A percentile compares a stretch with the other conserved stretches of the same genome.
Evolutionary conservation across 2,797 vertebrate species (phyloP).

Genomic region (Forpus xanthops): DNA sequence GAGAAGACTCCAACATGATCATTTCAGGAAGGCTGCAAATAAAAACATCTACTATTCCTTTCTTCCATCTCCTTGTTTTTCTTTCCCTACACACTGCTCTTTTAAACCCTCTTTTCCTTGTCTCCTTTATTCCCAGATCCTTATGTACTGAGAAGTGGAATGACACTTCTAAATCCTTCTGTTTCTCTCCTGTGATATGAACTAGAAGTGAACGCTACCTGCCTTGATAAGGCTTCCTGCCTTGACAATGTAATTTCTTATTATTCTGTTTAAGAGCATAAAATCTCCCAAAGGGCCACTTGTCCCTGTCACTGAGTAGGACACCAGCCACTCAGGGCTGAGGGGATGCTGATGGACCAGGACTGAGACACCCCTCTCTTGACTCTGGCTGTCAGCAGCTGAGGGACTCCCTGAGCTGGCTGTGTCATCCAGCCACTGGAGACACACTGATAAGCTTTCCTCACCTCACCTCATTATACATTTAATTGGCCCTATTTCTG

Average conservation of each 20-base stretch:
- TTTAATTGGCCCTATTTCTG: neutral
- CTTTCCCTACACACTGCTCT: neutral
- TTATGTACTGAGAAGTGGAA: neutral
- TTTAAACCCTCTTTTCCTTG: neutral
- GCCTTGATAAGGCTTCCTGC: neutral
- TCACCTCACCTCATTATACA: neutral
- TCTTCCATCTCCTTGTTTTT: neutral
- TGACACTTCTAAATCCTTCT: neutral
- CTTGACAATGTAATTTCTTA: neutral
- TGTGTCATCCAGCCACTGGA: neutral
- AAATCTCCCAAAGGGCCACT: neutral
- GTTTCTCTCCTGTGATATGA: neutral
- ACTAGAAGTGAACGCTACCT: neutral
- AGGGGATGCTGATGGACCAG: neutral
- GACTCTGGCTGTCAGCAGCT: constrained; percentile 17
- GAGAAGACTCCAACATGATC: neutral
- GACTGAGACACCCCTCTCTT: neutral
- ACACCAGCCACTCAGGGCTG: neutral
- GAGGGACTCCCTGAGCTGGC: neutral
- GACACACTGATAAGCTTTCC: neutral
- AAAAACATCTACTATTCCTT: neutral
- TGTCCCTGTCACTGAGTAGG: neutral
- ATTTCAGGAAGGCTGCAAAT: neutral
- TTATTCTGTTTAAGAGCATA: neutral
- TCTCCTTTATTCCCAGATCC: neutral